Evolutionary conservation across 2,888 invertebrate species (phyloP), one percentile per base, ranked within the genome.

Genomic region (Gastracanthus pulcherrimus): DNA sequence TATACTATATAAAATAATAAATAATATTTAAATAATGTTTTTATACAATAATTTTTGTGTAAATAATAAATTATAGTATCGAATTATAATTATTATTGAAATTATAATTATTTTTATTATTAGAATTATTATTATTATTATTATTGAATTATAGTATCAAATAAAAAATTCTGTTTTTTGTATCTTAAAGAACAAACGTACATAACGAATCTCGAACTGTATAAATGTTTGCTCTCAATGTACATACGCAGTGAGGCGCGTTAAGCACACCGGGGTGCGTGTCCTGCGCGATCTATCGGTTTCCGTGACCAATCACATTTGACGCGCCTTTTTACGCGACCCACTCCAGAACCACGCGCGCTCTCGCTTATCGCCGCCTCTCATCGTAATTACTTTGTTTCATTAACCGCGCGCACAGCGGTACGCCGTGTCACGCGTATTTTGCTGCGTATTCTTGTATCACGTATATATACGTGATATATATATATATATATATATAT

Each of bases 321-420:
- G 77, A 67, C 55, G 69, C 70, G 45, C 70, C 58, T 62, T 70
- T 70, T 77, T 51, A 48, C 60, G 60, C 69, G 60, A 31, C 69
- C 36, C 23, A 31, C 60, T 45, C 62, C 62, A 62, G 62, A 41
- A 13, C 41, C 58, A 6, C 48, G 45, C 31, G 23, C 41, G 16
- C 74, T 19, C 45, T 13, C 64, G 13, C 62, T 70, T 77, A 77
- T 71, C 70, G 29, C 23, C n/a, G 58, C 60, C 70, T 71, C 77
- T 77, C 77, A 70, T 71, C 77, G 77, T 77, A 77, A 77, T 77
- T 77, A 71, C 77, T 77, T 62, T 77, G 70, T 77, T 77, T 77
- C 77, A 77, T 77, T 77, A 70, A 67, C 76, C 67, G 67, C 34
- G 19, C 34, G 16, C 34, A n/a, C n/a, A 31, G 11, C 41, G 5